These are phyloP conservation scores for Lithobius niger DNA, from an alignment of 1,140 invertebrate genomes.

Conservation along the genomic window DNA sequence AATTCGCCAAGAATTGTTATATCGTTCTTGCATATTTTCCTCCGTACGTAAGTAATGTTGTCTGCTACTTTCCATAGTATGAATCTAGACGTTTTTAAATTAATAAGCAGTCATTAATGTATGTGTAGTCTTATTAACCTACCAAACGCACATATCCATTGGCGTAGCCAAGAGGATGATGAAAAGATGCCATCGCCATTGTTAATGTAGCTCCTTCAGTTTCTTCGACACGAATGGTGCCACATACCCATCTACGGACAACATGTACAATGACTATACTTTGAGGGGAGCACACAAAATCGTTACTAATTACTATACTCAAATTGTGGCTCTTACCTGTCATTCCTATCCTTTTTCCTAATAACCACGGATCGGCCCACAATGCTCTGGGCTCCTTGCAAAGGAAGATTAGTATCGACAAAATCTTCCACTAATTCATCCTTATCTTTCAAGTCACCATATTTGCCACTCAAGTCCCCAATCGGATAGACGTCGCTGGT, in stretches of 20 bases:
- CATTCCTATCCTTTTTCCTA: conserved; percentile 46
- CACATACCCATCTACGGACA: conserved; percentile 58
- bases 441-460: conserved; percentile 42
- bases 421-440: conserved; percentile 43
- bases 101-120: no score
- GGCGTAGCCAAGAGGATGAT: conserved; percentile 71
- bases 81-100: no score
- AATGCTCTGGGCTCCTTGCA: conserved; percentile 71
- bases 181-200: conserved; percentile 76
- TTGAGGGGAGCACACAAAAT: no score
- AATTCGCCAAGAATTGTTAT: no score
- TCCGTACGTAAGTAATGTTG: no score
- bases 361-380: conserved; percentile 78
- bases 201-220: conserved; percentile 70
- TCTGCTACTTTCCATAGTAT: no score
- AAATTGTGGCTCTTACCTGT: conserved; percentile 29
- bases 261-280: background rate
- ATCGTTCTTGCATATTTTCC: no score
- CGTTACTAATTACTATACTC: background rate
- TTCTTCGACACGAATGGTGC: conserved; percentile 66
- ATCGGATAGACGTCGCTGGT: conserved; percentile 83
- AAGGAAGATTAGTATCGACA: conserved; percentile 68
- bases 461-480: conserved; percentile 82
- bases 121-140: conserved; percentile 18
- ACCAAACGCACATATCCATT: conserved; percentile 78